Base-by-base conservation (phyloP, 1,140 invertebrate species). In the Euura lappo region DNA sequence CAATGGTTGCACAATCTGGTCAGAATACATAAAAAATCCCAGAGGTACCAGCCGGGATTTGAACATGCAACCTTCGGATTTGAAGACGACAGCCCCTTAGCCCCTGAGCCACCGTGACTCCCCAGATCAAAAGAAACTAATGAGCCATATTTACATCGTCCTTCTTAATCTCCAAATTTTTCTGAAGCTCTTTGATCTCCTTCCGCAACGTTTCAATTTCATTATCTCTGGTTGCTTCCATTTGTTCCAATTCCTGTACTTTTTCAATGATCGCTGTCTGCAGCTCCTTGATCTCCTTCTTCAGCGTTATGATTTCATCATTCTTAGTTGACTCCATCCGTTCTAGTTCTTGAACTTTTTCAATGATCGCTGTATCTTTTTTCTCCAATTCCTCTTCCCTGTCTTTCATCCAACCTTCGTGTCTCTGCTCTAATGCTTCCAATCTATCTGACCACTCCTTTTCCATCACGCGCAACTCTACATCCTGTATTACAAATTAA, bases 111-210 rank as follows among this genome's bases (percentile, higher is more conserved):
- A 28, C 28, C 28, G 28, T 28, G 28, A 28, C 28, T 28, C 28
- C 28, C 1, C 28, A 28, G 28, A 66, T 70, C 66, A 66, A 10
- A 28, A 10, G 43, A 10, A 43, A 13, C 43, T 8, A 68, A 8
- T 43, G 8, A 74, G 72, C 43, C 42, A 6, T 11, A 60, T 28
- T 11, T 77, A 86, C 85, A 76, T 86, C 79, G 75, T 78, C 75
- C 6, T 73, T 77, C 71, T 84, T 84, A 0, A 68, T 72, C 70
- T 81, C 76, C 0, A 86, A 69, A 44, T 81, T 81, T 4, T 75
- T 69, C 72, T 85, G 78, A 45, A 86, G 71, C 6, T 82, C 79
- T 10, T 72, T 72, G 69, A 86, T 78, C 47, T 77, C 77, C 45
- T 77, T 71, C 10, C 70, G 77, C 4, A 85, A 65, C 4, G 44